A percentile compares a stretch with the other conserved stretches of the same genome.
These are phyloP conservation scores for Mesocricetus auratus DNA, from an alignment of 2,113 vertebrate genomes.

Conservation along the genomic window DNA sequence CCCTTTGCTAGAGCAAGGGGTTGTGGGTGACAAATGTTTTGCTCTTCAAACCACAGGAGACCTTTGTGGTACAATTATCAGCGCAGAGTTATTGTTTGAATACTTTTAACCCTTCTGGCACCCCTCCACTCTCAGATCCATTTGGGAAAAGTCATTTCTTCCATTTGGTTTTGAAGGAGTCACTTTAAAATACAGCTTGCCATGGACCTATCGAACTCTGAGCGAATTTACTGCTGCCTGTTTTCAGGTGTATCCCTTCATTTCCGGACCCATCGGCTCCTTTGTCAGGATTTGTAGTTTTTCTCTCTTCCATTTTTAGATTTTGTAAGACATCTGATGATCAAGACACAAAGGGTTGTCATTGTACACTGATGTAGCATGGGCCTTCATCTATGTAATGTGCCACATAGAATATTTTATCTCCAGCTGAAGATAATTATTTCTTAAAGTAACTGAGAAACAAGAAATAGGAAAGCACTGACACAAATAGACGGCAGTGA, in stretches of 20 bases:
- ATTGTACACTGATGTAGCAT: not conserved
- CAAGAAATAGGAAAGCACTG: slow-evolving; percentile 8
- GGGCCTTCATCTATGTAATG: not conserved
- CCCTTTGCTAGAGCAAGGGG: not conserved
- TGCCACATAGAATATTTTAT: slow-evolving; percentile 29
- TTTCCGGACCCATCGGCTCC: slow-evolving; percentile 35
- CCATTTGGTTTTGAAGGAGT: not conserved
- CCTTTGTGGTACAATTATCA: not conserved
- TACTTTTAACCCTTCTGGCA: not conserved
- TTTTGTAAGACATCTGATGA: not conserved
- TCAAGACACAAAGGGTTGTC: slow-evolving; percentile 31
- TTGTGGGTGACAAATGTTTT: not conserved
- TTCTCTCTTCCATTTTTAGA: slow-evolving; percentile 1
- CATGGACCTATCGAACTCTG: not conserved
- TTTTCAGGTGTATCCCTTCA: not conserved
- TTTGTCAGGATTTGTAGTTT: not conserved
- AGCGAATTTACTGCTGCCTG: not conserved
- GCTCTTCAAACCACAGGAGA: not conserved
- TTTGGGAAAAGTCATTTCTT: not conserved
- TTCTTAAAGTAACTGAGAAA: slow-evolving; percentile 66
- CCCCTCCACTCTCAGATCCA: not conserved
- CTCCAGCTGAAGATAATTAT: slow-evolving; percentile 74
- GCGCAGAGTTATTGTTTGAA: not conserved
- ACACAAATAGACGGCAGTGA: slow-evolving; percentile 56
- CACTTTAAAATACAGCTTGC: not conserved